A percentile compares a stretch with the other conserved stretches of the same genome.
Evolutionary conservation across 1,140 invertebrate species (phyloP).

Genomic region (Sminthurides bifidus): DNA sequence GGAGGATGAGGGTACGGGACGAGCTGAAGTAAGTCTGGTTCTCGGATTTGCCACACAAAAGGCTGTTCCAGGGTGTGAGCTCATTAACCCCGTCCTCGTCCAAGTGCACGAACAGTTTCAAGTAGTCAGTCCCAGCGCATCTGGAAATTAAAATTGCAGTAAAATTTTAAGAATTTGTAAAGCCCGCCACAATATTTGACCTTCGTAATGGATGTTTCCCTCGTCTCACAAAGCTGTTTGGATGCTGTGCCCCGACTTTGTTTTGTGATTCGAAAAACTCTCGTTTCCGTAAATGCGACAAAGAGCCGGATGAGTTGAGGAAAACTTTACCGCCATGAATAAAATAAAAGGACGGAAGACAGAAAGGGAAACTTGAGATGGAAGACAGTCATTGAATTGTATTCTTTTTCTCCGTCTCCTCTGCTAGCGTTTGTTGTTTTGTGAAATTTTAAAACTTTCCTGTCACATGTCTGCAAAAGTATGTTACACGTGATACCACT

Average conservation of each 20-base stretch:
- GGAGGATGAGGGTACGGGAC: constrained; percentile 65
- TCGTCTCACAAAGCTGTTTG: not conserved
- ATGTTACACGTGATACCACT: too few relatives aligned
- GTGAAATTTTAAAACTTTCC: too few relatives aligned
- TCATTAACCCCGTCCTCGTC: constrained; percentile 58
- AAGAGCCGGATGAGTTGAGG: too few relatives aligned
- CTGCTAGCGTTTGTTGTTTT: too few relatives aligned
- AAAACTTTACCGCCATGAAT: too few relatives aligned
- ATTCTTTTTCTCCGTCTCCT: too few relatives aligned
- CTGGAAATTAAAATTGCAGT: constrained; percentile 39
- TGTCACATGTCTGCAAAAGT: too few relatives aligned
- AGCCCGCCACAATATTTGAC: not conserved
- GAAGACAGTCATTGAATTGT: too few relatives aligned
- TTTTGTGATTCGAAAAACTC: not conserved
- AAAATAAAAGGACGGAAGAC: too few relatives aligned
- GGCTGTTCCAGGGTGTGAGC: constrained; percentile 58
- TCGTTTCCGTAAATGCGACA: too few relatives aligned
- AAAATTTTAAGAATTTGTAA: not conserved
- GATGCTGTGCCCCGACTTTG: not conserved
- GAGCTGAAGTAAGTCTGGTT: constrained; percentile 65
- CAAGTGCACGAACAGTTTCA: constrained; percentile 66
- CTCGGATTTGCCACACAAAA: constrained; percentile 59
- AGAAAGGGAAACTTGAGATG: too few relatives aligned
- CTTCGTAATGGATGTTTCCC: not conserved
- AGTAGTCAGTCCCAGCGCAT: constrained; percentile 59